A percentile compares a stretch with the other conserved stretches of the same genome.
phyloP scores from a whole-genome alignment of 2,888 invertebrate genomes.

The Dinocampus coccinellae region DNA sequence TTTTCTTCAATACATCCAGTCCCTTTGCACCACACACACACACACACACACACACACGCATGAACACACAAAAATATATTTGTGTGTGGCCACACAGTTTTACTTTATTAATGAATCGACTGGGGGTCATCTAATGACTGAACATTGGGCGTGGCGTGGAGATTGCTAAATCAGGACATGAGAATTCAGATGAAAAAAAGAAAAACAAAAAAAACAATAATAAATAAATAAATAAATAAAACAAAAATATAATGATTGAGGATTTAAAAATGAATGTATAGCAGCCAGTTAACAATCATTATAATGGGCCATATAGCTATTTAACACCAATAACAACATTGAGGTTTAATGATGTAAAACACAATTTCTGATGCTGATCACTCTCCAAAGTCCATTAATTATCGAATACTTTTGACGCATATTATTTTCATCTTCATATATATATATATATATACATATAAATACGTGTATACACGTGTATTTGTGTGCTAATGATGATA shows the following conservation, averaged over 20 bases:
- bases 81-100: conserved; percentile 62
- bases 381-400: neutral
- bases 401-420: neutral
- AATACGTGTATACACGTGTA: neutral
- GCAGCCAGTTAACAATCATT: conserved; percentile 14
- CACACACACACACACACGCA: neutral
- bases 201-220: neutral
- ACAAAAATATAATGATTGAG: conserved; percentile 1
- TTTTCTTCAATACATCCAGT: neutral
- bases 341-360: conserved; percentile 29
- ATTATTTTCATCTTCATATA: neutral
- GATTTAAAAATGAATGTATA: conserved; percentile 9
- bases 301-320: conserved; percentile 14
- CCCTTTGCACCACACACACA: neutral
- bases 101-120: conserved; percentile 65
- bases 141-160: conserved; percentile 66
- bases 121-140: conserved; percentile 64
- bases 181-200: conserved; percentile 1
- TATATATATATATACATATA: neutral
- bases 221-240: neutral
- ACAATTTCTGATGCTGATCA: conserved; percentile 23
- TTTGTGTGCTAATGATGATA: neutral
- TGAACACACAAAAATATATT: conserved; percentile 34
- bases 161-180: conserved; percentile 65
- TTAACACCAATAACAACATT: conserved; percentile 35